A percentile compares a stretch with the other conserved stretches of the same genome.
Evolutionary conservation across 2,888 invertebrate genomes (phyloP).

Genomic region (Tiliacea aurago): DNA sequence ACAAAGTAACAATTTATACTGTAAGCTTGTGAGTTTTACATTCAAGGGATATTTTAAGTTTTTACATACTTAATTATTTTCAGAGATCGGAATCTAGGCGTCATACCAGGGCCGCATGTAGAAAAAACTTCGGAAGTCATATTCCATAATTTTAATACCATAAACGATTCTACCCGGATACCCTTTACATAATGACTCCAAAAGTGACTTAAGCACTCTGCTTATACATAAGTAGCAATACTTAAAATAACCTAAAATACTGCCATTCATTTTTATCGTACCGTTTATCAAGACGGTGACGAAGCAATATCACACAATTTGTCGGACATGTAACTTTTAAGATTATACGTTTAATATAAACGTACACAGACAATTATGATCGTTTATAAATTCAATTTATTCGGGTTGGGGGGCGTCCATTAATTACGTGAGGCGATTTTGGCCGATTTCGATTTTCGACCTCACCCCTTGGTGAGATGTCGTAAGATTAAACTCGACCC

Average conservation of each 20-base stretch:
- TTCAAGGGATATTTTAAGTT: too few species aligned
- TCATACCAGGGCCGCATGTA: too few species aligned
- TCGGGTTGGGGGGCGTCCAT: background rate
- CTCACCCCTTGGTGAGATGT: too few species aligned
- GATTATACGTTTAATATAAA: slow-evolving; percentile 7
- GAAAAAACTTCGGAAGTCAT: background rate
- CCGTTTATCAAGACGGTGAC: slow-evolving; percentile 49
- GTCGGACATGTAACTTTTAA: slow-evolving; percentile 51
- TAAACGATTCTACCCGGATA: slow-evolving; percentile 11
- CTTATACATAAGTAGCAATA: background rate
- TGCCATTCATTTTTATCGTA: slow-evolving; percentile 52
- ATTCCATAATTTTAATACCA: background rate
- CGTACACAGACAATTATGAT: slow-evolving; percentile 1
- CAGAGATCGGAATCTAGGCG: too few species aligned
- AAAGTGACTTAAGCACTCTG: background rate
- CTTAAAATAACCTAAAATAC: slow-evolving; percentile 31
- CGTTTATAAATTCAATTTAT: slow-evolving; percentile 34
- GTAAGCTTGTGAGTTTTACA: too few species aligned
- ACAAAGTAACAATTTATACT: too few species aligned
- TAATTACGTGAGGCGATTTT: too few species aligned
- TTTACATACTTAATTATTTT: too few species aligned
- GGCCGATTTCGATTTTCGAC: too few species aligned
- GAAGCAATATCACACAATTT: slow-evolving; percentile 57
- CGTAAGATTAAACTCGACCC: too few species aligned
- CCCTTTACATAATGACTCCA: slow-evolving; percentile 3